Evolutionary conservation across 2,797 vertebrate species (phyloP).

Genomic region (Paguma larvata): DNA sequence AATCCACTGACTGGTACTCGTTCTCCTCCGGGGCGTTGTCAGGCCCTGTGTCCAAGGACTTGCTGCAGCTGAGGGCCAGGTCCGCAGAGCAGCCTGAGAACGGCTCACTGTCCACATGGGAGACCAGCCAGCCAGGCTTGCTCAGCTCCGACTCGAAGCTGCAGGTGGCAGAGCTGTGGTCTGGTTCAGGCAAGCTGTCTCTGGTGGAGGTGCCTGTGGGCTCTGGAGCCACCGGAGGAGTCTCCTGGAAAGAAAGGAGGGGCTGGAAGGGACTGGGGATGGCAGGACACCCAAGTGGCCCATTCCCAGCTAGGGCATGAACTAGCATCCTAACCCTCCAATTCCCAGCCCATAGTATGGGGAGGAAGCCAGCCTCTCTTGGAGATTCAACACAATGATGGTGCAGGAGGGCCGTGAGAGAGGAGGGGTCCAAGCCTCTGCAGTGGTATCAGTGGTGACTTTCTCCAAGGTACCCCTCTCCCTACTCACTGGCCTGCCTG

Average conservation of each 20-base stretch:
- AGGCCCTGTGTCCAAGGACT: background rate
- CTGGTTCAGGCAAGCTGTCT: background rate
- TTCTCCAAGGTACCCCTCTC: background rate
- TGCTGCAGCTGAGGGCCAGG: constrained; percentile 74
- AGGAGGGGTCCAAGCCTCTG: background rate
- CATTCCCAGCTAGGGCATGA: background rate
- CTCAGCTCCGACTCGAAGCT: background rate
- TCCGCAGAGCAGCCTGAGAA: constrained; percentile 53
- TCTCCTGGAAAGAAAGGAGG: constrained; percentile 70
- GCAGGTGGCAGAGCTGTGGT: background rate
- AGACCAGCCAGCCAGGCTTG: constrained; percentile 72
- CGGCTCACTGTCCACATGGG: background rate
- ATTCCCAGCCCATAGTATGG: background rate
- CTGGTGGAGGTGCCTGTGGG: background rate
- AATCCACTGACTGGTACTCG: constrained; percentile 48
- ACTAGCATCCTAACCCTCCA: background rate
- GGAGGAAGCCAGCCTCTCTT: background rate
- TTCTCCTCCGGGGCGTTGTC: constrained; percentile 72
- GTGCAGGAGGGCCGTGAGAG: background rate
- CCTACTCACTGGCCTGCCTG: background rate
- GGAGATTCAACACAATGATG: background rate
- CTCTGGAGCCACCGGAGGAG: background rate
- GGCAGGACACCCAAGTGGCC: background rate
- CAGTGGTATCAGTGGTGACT: background rate
- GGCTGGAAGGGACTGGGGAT: background rate